Evolutionary conservation across 2,113 vertebrate genomes (phyloP), one percentile per base, ranked within the genome.

Genomic region (Capricornis sumatraensis): DNA sequence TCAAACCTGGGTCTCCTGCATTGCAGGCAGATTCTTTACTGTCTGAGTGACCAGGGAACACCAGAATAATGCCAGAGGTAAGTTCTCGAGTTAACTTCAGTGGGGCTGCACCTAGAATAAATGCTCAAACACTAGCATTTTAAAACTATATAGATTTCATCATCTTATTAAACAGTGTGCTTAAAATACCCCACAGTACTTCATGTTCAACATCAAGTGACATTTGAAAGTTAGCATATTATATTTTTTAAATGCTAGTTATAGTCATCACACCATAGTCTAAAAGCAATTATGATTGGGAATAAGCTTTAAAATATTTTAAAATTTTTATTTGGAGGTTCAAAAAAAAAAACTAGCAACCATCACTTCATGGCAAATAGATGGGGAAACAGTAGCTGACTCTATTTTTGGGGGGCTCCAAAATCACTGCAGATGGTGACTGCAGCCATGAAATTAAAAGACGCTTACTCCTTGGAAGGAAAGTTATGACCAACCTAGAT

Each of bases 191-290:
- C 23, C 64, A 79, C 1, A 33, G 76, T 64, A 19, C 58, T 96
- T 91, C 28, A 58, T 36, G 87, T 53, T 36, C 3, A 91, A 57
- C 47, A 89, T 71, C 17, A 16, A 50, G 33, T 82, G 53, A 96
- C 92, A 97, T 93, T 95, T 96, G 53, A 91, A 94, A 82, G 47
- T 82, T 33, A 94, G 62, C 93, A 87, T 89, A 74, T 23, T 94
- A 6, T 58, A 78, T 78, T 71, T 94, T 94, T 50, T 53, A 95
- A 97, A 96, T 93, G 53, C 78, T 78, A 95, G 36, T 47, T 96
- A 57, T 74, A 95, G 87, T 71, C 10, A 92, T 86, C 11, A 43
- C 15, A 55, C 55, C 23, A 7, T 43, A 85, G 64, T 19, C 81
- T 88, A 84, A 95, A 82, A 85, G 50, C 50, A 64, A 97, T 40